Evolutionary conservation across 2,797 vertebrate species (phyloP), one percentile per base, ranked within the genome.

Genomic region (Lepilemur ruficaudatus): DNA sequence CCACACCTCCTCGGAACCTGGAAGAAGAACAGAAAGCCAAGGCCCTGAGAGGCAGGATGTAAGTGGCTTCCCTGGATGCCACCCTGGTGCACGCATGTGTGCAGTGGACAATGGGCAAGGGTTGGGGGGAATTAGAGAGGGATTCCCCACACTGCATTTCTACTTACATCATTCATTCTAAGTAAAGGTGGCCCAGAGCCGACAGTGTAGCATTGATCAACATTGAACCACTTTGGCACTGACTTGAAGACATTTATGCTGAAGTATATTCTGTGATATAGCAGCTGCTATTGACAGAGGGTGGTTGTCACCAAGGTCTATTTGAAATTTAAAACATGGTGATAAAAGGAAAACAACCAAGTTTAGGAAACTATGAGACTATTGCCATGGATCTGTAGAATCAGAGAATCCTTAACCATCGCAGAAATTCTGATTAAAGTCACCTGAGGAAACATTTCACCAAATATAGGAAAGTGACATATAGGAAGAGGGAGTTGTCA

Each of bases 11-110:
- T 17, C 98, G 99, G 93, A 99, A 99, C 98, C 99, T 99, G 15
- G 99, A 99, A 97, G 99, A 99, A 98, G 99, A 99, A 92, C 99
- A 99, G 98, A 99, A 99, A 98, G 99, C 99, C 96, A 99, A 99
- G 98, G 99, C 99, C 20, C 98, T 99, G 98, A 99, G 99, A 95
- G 99, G 99, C 97, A 99, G 99, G 82, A 99, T 99, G 99, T 99
- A 98, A 99, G 99, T 98, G 93, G 6, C 70, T 14, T 82, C n/a
- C 4, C 57, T 10, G 7, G 5, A 57, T 23, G 46, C 35, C 18
- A 48, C 41, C 70, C 52, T 76, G 73, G 48, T 59, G 20, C 5
- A 3, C 1, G 0, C 5, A 0, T 41, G 50, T 23, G 52, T 80
- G 7, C 4, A 5, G 17, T n/a, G 7, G 46, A 5, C n/a, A 23